Conservation (phyloP, 1,140 invertebrate species). For the Drosophila varians region DNA sequence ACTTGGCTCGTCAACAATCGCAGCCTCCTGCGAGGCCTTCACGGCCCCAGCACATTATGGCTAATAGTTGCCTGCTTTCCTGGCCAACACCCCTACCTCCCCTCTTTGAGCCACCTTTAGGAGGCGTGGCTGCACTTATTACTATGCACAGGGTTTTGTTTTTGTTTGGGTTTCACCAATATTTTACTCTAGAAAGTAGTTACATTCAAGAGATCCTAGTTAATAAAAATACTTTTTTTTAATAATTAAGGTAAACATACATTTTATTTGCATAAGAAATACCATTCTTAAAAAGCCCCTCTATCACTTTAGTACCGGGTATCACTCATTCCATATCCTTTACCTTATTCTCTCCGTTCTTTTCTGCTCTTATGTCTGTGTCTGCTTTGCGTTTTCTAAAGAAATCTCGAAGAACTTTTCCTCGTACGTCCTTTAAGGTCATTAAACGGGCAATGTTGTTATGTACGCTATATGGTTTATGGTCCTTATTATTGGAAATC, state of each 20-base stretch:
- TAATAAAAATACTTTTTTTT: not conserved
- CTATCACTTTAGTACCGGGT: not conserved
- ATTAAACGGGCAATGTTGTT: conserved; percentile 55
- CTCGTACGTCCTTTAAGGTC: conserved; percentile 73
- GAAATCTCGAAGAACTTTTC: conserved; percentile 68
- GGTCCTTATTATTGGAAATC: conserved; percentile 7
- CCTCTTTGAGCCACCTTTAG: conserved; percentile 5
- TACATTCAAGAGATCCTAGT: too few species aligned
- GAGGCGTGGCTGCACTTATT: conserved; percentile 69
- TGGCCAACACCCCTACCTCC: not conserved
- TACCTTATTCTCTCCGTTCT: conserved; percentile 3
- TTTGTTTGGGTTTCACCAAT: conserved; percentile 32
- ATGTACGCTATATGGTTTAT: not conserved
- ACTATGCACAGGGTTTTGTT: conserved; percentile 61
- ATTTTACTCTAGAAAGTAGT: not conserved
- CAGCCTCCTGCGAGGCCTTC: conserved; percentile 32
- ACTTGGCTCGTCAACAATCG: conserved; percentile 10
- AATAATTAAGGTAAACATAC: too few species aligned
- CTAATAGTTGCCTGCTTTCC: conserved; percentile 58
- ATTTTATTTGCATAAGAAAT: not conserved
- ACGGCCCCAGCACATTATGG: conserved; percentile 62
- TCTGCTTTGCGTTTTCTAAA: conserved; percentile 55
- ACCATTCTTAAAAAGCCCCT: not conserved
- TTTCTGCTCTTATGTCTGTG: conserved; percentile 7
- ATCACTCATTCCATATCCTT: not conserved